phyloP scores from a whole-genome alignment of 2,797 vertebrate species.

The Tiaroga cobitis region DNA sequence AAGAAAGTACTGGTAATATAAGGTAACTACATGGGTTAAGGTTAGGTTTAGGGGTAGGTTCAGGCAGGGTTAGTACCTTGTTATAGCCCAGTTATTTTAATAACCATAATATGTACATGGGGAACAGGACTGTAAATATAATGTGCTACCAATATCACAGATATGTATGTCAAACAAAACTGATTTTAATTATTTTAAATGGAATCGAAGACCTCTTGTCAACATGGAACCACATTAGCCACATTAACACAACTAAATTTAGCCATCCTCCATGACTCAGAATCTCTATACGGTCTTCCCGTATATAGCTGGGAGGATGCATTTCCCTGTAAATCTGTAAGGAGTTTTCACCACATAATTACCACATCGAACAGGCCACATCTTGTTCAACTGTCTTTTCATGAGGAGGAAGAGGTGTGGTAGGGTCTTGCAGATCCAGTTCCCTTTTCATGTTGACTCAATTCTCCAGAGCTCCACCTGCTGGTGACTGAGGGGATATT shows the following conservation, averaged over 20 bases:
- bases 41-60: neutral
- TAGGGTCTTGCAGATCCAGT: neutral
- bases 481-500: neutral
- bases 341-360: neutral
- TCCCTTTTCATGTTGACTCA: neutral
- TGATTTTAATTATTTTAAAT: neutral
- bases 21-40: neutral
- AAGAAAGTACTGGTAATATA: no score
- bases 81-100: neutral
- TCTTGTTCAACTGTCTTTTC: constrained; percentile 51
- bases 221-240: neutral
- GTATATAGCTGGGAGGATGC: neutral
- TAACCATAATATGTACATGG: neutral
- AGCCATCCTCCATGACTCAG: neutral
- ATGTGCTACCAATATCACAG: neutral
- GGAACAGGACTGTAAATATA: no score
- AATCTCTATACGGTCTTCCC: neutral
- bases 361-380: constrained; percentile 39
- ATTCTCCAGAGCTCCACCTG: neutral
- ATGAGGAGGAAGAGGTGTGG: constrained; percentile 43
- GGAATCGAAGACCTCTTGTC: neutral
- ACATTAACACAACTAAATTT: neutral
- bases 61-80: neutral
- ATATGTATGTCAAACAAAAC: neutral
- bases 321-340: neutral